A percentile compares a stretch with the other conserved stretches of the same genome.
Evolutionary conservation across 2,113 vertebrate species (phyloP).

Genomic region (Rousettus leschenaultii): DNA sequence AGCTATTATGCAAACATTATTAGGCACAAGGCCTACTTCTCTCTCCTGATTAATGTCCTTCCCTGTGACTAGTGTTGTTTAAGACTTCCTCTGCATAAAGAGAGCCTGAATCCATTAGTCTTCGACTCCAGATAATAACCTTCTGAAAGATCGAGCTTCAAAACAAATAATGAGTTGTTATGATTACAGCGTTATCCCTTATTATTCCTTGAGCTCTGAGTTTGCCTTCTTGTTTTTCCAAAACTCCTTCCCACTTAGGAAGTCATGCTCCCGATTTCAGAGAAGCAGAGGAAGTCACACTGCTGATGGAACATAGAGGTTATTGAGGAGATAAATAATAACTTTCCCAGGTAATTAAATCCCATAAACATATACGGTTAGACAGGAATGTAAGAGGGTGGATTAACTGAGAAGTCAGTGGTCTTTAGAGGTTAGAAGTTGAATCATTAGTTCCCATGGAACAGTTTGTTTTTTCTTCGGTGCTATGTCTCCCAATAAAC

Average conservation of each 20-base stretch:
- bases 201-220: slow-evolving; percentile 26
- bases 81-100: slow-evolving; percentile 54
- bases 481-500: neutral
- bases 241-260: neutral
- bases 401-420: neutral
- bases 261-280: neutral
- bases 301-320: neutral
- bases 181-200: slow-evolving; percentile 44
- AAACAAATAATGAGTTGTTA: slow-evolving; percentile 61
- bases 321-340: neutral
- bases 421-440: neutral
- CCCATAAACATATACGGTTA: neutral
- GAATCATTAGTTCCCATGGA: neutral
- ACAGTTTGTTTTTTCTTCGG: neutral
- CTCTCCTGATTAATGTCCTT: slow-evolving; percentile 66
- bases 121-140: slow-evolving; percentile 51
- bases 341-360: neutral
- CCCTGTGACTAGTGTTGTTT: slow-evolving; percentile 38
- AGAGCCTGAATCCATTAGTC: slow-evolving; percentile 45
- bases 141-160: slow-evolving; percentile 59
- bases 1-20: slow-evolving; percentile 71
- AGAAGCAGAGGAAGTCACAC: neutral
- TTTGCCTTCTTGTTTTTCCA: neutral
- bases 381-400: neutral
- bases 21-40: slow-evolving; percentile 44